phyloP scores from a whole-genome alignment of 1,140 invertebrate species.

The Zaprionus gabonicus region DNA sequence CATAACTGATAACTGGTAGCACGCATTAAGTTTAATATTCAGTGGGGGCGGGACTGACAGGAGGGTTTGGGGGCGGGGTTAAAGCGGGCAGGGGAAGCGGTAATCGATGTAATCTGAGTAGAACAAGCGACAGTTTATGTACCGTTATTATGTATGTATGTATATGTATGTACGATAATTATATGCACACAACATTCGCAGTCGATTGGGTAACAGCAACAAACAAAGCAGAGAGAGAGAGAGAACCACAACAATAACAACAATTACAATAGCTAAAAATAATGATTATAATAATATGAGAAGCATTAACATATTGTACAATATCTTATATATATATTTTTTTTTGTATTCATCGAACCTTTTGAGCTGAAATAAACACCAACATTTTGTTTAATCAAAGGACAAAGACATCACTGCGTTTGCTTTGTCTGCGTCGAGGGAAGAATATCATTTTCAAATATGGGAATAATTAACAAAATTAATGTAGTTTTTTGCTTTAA shows the following conservation, averaged over 20 bases:
- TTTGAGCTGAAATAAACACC: constrained; percentile 73
- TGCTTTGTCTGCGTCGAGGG: neutral
- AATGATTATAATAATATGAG: constrained; percentile 21
- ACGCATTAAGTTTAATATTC: constrained; percentile 35
- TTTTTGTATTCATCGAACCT: constrained; percentile 59
- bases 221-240: neutral
- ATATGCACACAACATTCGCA: constrained; percentile 34
- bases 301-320: constrained; percentile 66
- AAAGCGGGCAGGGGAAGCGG: neutral
- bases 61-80: constrained; percentile 1
- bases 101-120: constrained; percentile 30
- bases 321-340: constrained; percentile 64
- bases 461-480: too few relatives aligned
- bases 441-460: neutral
- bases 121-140: constrained; percentile 55
- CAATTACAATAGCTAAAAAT: constrained; percentile 19
- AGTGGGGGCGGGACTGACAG: neutral
- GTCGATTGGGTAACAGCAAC: constrained; percentile 38
- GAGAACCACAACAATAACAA: constrained; percentile 12
- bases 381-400: constrained; percentile 70
- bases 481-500: too few relatives aligned
- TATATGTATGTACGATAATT: constrained; percentile 58
- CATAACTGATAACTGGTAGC: constrained; percentile 34
- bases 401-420: constrained; percentile 13
- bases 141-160: constrained; percentile 67